Conservation (phyloP, 37 sponge, comb jelly and placozoan genomes). For the Mnemiopsis leidyi region DNA sequence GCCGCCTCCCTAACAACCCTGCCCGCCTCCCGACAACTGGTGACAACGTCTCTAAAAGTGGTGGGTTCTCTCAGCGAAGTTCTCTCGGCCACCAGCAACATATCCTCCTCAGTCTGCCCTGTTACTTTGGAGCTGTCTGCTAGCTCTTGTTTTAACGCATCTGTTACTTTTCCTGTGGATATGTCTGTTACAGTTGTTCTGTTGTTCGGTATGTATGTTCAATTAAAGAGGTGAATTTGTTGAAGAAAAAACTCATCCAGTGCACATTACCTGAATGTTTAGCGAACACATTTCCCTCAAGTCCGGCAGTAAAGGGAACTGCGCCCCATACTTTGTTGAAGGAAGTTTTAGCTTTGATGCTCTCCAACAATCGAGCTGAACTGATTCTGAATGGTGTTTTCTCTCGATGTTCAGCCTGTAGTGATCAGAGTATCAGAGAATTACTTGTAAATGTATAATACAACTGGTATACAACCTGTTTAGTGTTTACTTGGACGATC, state of each 20-base stretch:
- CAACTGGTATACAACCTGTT: too few species aligned
- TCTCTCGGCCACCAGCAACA: constrained; percentile 56
- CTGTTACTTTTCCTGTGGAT: constrained; percentile 27
- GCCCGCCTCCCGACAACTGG: constrained; percentile 47
- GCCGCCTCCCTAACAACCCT: constrained; percentile 65
- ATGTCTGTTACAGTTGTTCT: too few species aligned
- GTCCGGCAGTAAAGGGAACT: constrained; percentile 46
- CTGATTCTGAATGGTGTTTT: constrained; percentile 49
- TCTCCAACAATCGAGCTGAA: neutral
- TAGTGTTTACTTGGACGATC: too few species aligned
- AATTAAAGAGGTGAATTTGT: too few species aligned
- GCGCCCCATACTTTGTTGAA: constrained; percentile 46
- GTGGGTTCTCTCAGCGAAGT: constrained; percentile 3
- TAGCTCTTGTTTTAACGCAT: neutral
- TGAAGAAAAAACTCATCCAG: too few species aligned
- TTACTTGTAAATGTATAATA: too few species aligned
- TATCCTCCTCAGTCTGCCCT: neutral
- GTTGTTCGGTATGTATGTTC: too few species aligned
- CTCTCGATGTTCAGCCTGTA: neutral
- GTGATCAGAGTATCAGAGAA: too few species aligned
- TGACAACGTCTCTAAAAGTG: constrained; percentile 9
- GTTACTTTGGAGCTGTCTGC: neutral
- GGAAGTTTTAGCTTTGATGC: constrained; percentile 39
- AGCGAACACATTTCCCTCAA: constrained; percentile 51
- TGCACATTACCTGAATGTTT: constrained; percentile 51